A percentile compares a stretch with the other conserved stretches of the same genome.
Conservation (phyloP, 2,888 invertebrate species). For the Dorcus hopei region DNA sequence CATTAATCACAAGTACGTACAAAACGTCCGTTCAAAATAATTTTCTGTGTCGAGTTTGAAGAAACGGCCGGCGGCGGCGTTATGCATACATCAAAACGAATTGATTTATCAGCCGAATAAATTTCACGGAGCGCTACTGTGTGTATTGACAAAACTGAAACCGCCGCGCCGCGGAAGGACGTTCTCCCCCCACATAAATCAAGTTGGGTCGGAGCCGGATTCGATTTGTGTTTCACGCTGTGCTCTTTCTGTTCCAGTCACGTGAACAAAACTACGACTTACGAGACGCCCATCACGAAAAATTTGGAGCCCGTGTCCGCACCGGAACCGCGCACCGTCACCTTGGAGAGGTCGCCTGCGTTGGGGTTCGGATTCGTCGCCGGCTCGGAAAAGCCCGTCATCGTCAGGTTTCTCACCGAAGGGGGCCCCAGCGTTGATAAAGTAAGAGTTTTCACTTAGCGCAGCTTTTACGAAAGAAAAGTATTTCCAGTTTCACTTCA, state of each 20-base stretch:
- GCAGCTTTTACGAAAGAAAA: neutral
- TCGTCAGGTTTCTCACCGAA: conserved; percentile 84
- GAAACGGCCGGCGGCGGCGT: too few species aligned
- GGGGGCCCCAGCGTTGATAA: conserved; percentile 90
- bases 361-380: conserved; percentile 95
- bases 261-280: conserved; percentile 85
- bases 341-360: conserved; percentile 70
- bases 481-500: too few species aligned
- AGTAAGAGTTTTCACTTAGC: conserved; percentile 45
- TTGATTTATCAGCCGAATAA: neutral
- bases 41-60: too few species aligned
- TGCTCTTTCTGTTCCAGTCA: conserved; percentile 56
- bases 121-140: neutral
- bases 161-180: too few species aligned
- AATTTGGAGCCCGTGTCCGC: conserved; percentile 62
- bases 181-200: too few species aligned
- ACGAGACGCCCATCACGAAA: conserved; percentile 73
- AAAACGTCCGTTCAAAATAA: too few species aligned
- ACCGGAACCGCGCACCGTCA: conserved; percentile 75
- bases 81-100: neutral
- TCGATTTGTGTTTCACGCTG: too few species aligned
- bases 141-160: too few species aligned
- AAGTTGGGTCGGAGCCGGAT: too few species aligned
- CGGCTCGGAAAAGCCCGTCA: conserved; percentile 88
- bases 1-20: too few species aligned